A percentile compares a stretch with the other conserved stretches of the same genome.
Conservation (phyloP, 2,113 vertebrate genomes). For the Hemibagrus wyckioides region DNA sequence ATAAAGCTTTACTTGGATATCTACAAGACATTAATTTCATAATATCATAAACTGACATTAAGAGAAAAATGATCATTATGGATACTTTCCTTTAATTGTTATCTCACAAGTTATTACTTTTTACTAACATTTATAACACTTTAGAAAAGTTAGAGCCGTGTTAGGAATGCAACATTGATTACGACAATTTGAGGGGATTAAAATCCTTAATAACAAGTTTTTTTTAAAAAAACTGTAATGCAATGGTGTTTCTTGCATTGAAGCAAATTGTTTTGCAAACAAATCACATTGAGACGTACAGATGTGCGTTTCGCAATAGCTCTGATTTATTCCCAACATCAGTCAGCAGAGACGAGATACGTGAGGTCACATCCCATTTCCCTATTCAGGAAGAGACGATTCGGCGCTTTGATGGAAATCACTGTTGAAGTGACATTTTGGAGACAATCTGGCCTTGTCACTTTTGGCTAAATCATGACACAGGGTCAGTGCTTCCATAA, state of each 20-base stretch:
- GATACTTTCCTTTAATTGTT: not conserved
- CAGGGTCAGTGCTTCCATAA: constrained; percentile 65
- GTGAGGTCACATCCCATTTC: constrained; percentile 54
- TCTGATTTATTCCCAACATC: constrained; percentile 30
- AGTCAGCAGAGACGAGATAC: constrained; percentile 35
- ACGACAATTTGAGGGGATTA: not conserved
- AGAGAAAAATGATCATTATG: not conserved
- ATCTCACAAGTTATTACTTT: not conserved
- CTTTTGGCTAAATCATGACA: constrained; percentile 63
- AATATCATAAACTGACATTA: not conserved
- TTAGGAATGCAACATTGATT: not conserved
- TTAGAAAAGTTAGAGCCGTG: not conserved
- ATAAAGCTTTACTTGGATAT: not conserved
- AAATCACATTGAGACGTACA: constrained; percentile 14
- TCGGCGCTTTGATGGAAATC: constrained; percentile 74
- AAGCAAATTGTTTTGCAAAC: not conserved
- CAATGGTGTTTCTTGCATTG: not conserved
- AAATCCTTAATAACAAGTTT: not conserved
- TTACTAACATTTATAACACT: not conserved
- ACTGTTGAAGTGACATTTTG: constrained; percentile 80
- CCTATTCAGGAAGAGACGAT: constrained; percentile 58
- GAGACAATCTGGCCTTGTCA: constrained; percentile 70
- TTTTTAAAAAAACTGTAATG: not conserved
- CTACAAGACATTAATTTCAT: not conserved
- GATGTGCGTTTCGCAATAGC: not conserved